phyloP scores from a whole-genome alignment of 2,797 vertebrate species.

The Coregonus ussuriensis region DNA sequence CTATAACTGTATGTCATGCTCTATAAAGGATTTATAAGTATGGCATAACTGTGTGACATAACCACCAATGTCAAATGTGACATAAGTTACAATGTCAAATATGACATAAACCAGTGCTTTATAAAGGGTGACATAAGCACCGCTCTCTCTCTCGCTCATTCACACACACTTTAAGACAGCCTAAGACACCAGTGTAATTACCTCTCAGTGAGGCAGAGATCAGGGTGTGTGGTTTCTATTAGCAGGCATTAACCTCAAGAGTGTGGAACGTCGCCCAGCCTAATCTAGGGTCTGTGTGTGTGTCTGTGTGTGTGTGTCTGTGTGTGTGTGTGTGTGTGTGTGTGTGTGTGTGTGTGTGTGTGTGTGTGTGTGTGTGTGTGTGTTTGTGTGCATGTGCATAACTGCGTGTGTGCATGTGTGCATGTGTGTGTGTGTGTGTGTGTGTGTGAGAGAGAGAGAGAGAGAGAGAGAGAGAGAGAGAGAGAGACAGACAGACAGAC shows the following conservation, averaged over 20 bases:
- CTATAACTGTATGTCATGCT: background rate
- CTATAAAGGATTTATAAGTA: background rate
- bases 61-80: too few relatives aligned
- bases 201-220: constrained; percentile 6
- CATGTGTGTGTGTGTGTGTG: background rate
- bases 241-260: constrained; percentile 8
- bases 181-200: constrained; percentile 14
- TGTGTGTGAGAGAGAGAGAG: background rate
- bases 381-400: background rate
- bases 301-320: constrained; percentile 2
- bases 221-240: constrained; percentile 1
- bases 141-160: background rate
- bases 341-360: background rate
- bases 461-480: background rate
- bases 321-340: constrained; percentile 3
- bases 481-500: background rate
- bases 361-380: background rate
- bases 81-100: too few relatives aligned
- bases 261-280: background rate
- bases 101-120: background rate
- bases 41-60: background rate
- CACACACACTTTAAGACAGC: background rate
- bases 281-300: constrained; percentile 10
- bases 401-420: background rate
- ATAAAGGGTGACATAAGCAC: background rate